Evolutionary conservation across 2,113 vertebrate genomes (phyloP).

Genomic region (Pongo pygmaeus): DNA sequence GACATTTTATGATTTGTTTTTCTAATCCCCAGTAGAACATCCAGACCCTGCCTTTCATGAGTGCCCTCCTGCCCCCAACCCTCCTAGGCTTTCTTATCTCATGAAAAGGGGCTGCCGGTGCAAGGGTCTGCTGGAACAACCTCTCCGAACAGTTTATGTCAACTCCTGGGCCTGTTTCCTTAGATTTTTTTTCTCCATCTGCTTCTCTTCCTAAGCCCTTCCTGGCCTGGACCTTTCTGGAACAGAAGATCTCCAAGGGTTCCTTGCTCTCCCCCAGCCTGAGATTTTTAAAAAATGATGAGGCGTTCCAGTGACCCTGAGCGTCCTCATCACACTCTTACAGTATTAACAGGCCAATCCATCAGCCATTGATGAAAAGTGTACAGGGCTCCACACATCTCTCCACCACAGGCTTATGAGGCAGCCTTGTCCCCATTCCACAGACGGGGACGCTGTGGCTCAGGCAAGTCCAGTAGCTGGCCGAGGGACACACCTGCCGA

Average conservation of each 20-base stretch:
- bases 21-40: background rate
- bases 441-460: background rate
- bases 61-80: background rate
- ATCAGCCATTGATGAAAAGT: background rate
- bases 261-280: background rate
- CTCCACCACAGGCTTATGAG: background rate
- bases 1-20: background rate
- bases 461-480: background rate
- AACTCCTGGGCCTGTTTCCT: background rate
- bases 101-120: background rate
- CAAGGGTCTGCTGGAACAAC: background rate
- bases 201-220: background rate
- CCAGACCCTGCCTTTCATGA: background rate
- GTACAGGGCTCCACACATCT: accelerated
- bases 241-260: background rate
- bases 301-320: background rate
- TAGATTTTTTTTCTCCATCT: background rate
- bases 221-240: background rate
- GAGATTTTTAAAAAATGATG: background rate
- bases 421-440: background rate
- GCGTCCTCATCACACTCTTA: background rate
- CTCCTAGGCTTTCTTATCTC: too few species aligned
- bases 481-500: background rate
- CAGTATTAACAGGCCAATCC: background rate
- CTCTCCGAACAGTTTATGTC: background rate